Evolutionary conservation across 2,888 invertebrate species (phyloP), one percentile per base, ranked within the genome.

Genomic region (Lysandra coridon): DNA sequence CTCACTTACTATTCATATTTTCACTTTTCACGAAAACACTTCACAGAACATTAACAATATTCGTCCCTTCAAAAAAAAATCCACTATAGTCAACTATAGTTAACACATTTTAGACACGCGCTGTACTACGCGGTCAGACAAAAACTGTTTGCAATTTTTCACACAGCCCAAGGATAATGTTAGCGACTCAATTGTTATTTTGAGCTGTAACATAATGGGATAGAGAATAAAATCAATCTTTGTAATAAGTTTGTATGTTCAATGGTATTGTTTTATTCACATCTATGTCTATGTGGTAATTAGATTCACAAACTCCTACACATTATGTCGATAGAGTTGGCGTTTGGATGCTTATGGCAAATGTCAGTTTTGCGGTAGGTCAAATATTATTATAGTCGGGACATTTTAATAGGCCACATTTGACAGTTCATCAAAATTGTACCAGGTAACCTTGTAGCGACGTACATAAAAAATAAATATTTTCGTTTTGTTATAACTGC

Each of bases 71-170:
- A 64, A 10, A 60, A 30, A 64, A 37, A 69, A 69, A 5, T 33
- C 1, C 5, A 69, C 69, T 69, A 69, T 5, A 62, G 1, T 23
- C 23, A 4, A 33, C 30, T 69, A 69, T 33, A 69, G 33, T 69
- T 33, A 4, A 30, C 30, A 64, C 23, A 64, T 64, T 62, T 30
- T 33, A 69, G 69, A 69, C 69, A 17, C 37, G 17, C 33, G 17
- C 69, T 69, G 5, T 6, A 14, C 1, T 69, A 10, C 33, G 69
- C 69, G 33, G 4, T 33, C 69, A 33, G 69, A 2, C 12, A 33
- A 33, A 69, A 23, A 69, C 33, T 69, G 64, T 64, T 64, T 64
- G 69, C 69, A 69, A 69, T 69, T 37, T 69, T 69, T 69, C 69
- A 69, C 69, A 69, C 33, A 69, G 4, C 5, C 17, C 69, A 69